Base-by-base conservation (phyloP, 2,797 vertebrate genomes). In the Artibeus jamaicensis region DNA sequence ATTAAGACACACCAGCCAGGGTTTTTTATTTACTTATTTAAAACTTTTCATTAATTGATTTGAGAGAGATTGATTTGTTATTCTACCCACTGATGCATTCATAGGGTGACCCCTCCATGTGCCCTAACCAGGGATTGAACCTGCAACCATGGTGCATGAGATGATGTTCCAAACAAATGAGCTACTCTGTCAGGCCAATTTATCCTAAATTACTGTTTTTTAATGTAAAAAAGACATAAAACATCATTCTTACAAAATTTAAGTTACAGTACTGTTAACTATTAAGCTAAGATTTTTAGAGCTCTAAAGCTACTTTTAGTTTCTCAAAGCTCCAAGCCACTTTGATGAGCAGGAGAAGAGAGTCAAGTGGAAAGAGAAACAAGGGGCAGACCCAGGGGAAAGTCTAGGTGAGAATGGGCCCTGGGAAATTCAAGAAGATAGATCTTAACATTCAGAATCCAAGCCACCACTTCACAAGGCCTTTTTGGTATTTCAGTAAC, bases 251-350 rank as follows among this genome's bases (percentile, higher is more conserved):
- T 78, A 78, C 6, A 34, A 78, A 78, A 22, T 53, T 12, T 34
- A 78, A 37, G 12, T 15, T 53, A 37, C 32, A 24, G 48, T 50
- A 15, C n/a, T 53, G n/a, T 24, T 78, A 34, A 78, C 48, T 53
- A 42, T 67, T 92, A n/a, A 89, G 42, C 70, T 83, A 82, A 44
- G 73, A 78, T 50, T 90, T 89, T 96, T 37, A 73, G 53, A 57
- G 22, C 34, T 68, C 53, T 57, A 78, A 53, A 44, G 18, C 32
- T 78, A 68, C 65, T 67, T 79, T 74, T 53, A 24, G 57, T 79
- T 37, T 93, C 39, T 83, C 77, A 74, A 29, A 37, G 16, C 34
- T 50, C 82, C 73, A 37, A 68, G 6, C 82, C 81, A 68, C 82
- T 83, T 78, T 86, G 44, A 78, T 67, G 39, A 90, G 21, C 19